A percentile compares a stretch with the other conserved stretches of the same genome.
Conservation (phyloP, 2,888 invertebrate genomes). For the Trachelus iudaicus region DNA sequence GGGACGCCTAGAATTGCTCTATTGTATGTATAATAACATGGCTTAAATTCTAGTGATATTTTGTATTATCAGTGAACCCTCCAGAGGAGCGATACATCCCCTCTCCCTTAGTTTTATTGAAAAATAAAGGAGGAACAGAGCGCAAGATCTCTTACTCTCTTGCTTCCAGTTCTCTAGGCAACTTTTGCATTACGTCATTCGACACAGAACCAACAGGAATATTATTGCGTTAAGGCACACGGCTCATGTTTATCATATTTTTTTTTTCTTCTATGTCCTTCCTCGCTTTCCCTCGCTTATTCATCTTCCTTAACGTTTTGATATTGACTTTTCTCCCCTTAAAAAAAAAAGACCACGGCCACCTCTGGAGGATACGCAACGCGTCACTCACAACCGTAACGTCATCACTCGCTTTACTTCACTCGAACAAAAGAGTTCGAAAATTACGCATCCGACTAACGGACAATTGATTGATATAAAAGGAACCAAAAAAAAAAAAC, state of each 20-base stretch:
- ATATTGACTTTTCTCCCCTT: background rate
- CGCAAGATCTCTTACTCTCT: background rate
- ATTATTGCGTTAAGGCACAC: background rate
- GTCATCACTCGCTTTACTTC: background rate
- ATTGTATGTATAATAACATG: background rate
- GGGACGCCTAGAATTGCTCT: background rate
- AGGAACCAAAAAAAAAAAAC: background rate
- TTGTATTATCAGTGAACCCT: background rate
- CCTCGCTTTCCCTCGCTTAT: background rate
- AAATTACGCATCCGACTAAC: background rate
- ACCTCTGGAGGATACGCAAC: slow-evolving; percentile 1
- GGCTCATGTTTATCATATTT: background rate
- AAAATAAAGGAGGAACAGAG: background rate
- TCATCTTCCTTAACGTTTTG: background rate
- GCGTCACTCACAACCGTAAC: slow-evolving; percentile 2
- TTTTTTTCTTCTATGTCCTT: background rate
- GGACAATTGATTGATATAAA: background rate
- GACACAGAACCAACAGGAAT: background rate
- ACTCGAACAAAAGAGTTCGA: background rate
- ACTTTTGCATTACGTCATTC: background rate
- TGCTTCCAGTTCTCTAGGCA: background rate
- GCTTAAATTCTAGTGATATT: background rate
- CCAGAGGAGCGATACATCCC: background rate
- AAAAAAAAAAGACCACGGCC: background rate
- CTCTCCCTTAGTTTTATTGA: background rate